A percentile compares a stretch with the other conserved stretches of the same genome.
phyloP scores from a whole-genome alignment of 2,113 vertebrate genomes.

The Corythornis madagascariensis region DNA sequence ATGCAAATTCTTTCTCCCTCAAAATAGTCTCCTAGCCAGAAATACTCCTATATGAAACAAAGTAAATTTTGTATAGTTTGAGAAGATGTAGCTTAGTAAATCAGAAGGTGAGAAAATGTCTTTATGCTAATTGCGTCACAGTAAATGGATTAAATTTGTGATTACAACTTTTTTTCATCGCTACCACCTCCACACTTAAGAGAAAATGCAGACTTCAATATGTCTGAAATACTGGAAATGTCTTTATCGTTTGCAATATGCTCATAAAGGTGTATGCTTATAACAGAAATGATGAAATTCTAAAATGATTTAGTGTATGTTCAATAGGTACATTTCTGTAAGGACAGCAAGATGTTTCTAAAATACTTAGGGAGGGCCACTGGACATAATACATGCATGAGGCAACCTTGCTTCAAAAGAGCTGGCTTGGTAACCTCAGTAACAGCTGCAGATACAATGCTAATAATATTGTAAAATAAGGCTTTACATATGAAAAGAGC shows the following conservation, averaged over 20 bases:
- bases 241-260: neutral
- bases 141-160: neutral
- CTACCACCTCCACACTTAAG: neutral
- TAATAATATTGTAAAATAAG: conserved; percentile 31
- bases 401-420: neutral
- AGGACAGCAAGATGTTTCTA: neutral
- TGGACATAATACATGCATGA: neutral
- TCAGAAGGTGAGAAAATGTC: neutral
- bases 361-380: neutral
- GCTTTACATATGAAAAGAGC: conserved; percentile 3
- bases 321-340: neutral
- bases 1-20: neutral
- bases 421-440: neutral
- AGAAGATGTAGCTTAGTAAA: neutral
- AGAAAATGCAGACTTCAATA: neutral
- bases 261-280: neutral
- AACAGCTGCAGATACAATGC: conserved; percentile 15
- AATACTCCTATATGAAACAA: neutral
- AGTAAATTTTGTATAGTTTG: neutral
- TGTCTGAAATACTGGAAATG: neutral
- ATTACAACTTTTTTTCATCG: neutral
- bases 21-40: neutral
- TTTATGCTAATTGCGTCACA: neutral
- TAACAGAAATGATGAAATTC: neutral
- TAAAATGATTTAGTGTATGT: neutral